phyloP scores from a whole-genome alignment of 2,888 invertebrate genomes.

The Drosophila picticornis region DNA sequence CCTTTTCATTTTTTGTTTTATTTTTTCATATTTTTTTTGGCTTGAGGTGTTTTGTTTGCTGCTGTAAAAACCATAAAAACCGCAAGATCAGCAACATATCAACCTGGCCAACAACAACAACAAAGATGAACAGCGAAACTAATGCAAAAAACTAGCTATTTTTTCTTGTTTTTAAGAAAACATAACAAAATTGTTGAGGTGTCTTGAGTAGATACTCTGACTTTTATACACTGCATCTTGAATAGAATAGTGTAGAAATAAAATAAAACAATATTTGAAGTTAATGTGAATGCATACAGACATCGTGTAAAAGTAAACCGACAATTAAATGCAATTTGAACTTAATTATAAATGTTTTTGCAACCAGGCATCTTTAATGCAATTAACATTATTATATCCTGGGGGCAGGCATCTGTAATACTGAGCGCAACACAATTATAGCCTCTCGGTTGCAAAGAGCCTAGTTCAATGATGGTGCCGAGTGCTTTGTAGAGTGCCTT shows the following conservation, averaged over 20 bases:
- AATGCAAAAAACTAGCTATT: conserved; percentile 38
- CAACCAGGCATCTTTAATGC: not conserved
- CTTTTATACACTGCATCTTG: not conserved
- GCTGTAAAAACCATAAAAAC: conserved; percentile 73
- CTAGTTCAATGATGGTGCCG: not conserved
- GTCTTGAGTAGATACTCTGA: conserved; percentile 16
- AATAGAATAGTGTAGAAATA: not conserved
- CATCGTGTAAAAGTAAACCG: too few species aligned
- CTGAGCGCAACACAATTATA: too few species aligned
- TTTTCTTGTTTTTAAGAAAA: conserved; percentile 23
- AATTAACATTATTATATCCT: not conserved
- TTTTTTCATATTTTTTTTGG: conserved; percentile 16
- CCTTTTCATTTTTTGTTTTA: conserved; percentile 19
- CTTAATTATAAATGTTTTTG: not conserved
- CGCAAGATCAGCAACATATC: conserved; percentile 84
- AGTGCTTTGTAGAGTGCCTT: conserved; percentile 12
- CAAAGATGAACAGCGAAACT: conserved; percentile 23
- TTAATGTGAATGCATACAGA: not conserved
- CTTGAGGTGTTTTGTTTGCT: conserved; percentile 42
- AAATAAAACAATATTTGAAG: not conserved
- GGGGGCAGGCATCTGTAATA: not conserved
- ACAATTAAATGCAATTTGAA: not conserved
- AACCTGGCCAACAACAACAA: conserved; percentile 66
- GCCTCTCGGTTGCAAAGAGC: not conserved
- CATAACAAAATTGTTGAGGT: not conserved